Base-by-base conservation (phyloP, 1,140 invertebrate species). In the Zaprionus africanus region DNA sequence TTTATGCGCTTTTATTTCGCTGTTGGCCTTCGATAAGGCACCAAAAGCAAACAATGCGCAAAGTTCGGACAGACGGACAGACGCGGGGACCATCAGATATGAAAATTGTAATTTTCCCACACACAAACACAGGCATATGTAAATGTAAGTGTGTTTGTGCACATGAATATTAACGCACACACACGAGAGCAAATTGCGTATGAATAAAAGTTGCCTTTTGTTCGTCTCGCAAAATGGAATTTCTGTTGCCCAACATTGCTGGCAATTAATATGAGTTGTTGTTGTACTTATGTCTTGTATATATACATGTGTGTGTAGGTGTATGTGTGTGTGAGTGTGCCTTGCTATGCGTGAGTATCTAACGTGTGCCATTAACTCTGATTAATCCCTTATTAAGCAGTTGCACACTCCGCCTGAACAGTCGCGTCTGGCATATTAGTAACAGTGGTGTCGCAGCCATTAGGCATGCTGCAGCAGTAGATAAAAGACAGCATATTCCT, bases 131-230 rank as follows among this genome's bases (percentile, higher is more conserved):
- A 57, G 61, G 12, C 17, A 28, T 49, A 58, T 60, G 26, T 22
- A 51, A 36, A 43, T 60, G 34, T 64, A 6, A 12, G 11, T 63
- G 13, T 58, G 26, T 69, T 31, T 19, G 2, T 61, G 9, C 65
- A 69, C 60, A 87, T 82, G 77, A 88, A 88, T 86, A 83, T 88
- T 88, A 78, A 67, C 36, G 28, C 64, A 74, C 57, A 64, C 62
- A 64, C 62, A 72, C 38, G 9, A 24, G 7, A 24, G 11, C 60
- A 59, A 59, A 61, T 62, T 69, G 34, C 62, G 66, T 78, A 84
- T 84, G 78, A 83, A 87, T 87, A 83, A 78, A 88, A 81, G 67
- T 76, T 74, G 84, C 74, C 78, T 65, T 70, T 87, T 78, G 79
- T 87, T 34, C 72, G 56, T 43, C 79, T 68, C n/a, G 6, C 15